Conservation (phyloP, 2,113 vertebrate species). For the Leptosomus discolor region DNA sequence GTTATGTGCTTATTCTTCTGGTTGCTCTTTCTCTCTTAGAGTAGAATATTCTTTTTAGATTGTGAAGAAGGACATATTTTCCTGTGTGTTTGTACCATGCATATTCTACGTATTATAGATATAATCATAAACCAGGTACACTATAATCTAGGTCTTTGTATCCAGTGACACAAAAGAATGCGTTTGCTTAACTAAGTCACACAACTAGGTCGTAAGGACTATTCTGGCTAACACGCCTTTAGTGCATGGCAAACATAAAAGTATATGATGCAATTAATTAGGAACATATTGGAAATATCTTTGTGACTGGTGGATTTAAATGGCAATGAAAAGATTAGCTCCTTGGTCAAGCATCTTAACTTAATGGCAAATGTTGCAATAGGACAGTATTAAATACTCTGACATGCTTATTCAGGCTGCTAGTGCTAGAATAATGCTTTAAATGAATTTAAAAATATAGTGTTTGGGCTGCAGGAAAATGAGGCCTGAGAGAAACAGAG, state of each 20-base stretch:
- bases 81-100: not conserved
- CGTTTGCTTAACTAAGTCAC: not conserved
- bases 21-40: not conserved
- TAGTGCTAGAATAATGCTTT: not conserved
- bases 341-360: slow-evolving; percentile 31
- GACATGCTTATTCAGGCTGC: not conserved
- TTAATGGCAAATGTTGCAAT: slow-evolving; percentile 1
- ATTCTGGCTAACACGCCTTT: not conserved
- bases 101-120: not conserved
- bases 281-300: slow-evolving; percentile 22
- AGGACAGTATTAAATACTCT: not conserved
- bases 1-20: not conserved
- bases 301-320: slow-evolving; percentile 23
- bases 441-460: not conserved
- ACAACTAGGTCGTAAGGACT: not conserved
- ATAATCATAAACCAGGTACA: not conserved
- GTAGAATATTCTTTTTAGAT: not conserved
- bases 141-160: not conserved
- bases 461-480: not conserved
- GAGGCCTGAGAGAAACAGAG: not conserved
- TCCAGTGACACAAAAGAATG: not conserved
- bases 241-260: slow-evolving; percentile 14
- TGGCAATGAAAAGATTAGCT: slow-evolving; percentile 23
- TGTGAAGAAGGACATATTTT: not conserved
- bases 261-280: slow-evolving; percentile 47